Evolutionary conservation across 2,113 vertebrate species (phyloP).

Genomic region (Cyprinodon variegatus): DNA sequence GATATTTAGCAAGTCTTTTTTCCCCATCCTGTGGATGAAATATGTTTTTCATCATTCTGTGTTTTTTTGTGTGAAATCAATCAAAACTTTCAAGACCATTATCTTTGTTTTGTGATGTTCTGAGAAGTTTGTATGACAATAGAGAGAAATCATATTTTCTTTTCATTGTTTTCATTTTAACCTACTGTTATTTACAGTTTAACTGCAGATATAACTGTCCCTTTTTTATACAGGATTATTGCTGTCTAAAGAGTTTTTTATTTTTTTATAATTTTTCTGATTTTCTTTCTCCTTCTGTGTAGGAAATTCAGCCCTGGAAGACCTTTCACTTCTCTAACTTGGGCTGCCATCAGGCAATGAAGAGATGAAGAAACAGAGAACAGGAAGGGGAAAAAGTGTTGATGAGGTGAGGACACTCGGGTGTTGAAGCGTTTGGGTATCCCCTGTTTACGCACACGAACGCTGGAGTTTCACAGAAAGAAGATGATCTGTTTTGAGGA

Average conservation of each 20-base stretch:
- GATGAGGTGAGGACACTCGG: constrained; percentile 8
- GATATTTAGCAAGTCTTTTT: too few relatives aligned
- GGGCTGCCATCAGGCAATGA: constrained; percentile 2
- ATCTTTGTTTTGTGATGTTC: too few relatives aligned
- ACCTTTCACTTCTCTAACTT: background rate
- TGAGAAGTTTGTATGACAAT: too few relatives aligned
- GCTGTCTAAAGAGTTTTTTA: background rate
- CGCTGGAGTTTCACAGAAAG: constrained; percentile 29
- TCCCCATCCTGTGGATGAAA: too few relatives aligned
- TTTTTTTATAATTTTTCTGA: background rate
- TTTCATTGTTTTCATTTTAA: too few relatives aligned
- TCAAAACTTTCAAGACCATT: too few relatives aligned
- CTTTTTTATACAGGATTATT: too few relatives aligned
- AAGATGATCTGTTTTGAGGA: constrained; percentile 27
- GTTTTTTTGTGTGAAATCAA: too few relatives aligned
- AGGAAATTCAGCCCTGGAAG: background rate
- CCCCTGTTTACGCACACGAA: constrained; percentile 24
- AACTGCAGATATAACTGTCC: too few relatives aligned
- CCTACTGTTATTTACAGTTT: too few relatives aligned
- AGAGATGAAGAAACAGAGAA: background rate
- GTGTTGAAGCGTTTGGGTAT: constrained; percentile 29
- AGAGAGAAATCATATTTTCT: too few relatives aligned
- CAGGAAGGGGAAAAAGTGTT: constrained; percentile 24
- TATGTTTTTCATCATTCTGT: too few relatives aligned
- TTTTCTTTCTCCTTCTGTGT: background rate